Conservation (phyloP, 2,113 vertebrate species). For the Heterotis niloticus region DNA sequence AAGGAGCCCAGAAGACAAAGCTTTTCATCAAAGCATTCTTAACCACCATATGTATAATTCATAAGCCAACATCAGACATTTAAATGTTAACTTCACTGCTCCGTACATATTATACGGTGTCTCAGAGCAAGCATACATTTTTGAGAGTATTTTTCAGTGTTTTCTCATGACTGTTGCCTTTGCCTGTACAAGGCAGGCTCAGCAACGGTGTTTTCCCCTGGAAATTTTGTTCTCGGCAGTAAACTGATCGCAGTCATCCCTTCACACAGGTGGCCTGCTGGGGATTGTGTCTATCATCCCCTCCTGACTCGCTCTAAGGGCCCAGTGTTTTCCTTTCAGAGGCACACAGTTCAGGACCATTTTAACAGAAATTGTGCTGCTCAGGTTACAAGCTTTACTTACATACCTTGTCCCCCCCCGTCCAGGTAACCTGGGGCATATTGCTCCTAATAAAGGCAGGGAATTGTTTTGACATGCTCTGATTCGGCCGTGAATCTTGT, state of each 20-base stretch:
- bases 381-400: slow-evolving; percentile 53
- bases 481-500: background rate
- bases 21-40: no score
- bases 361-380: slow-evolving; percentile 37
- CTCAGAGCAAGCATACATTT: no score
- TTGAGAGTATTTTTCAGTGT: no score
- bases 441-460: slow-evolving; percentile 28
- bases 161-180: no score
- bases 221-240: slow-evolving; percentile 10
- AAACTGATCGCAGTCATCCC: background rate
- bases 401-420: slow-evolving; percentile 41
- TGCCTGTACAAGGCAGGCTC: background rate
- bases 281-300: slow-evolving; percentile 12
- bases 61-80: no score
- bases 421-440: slow-evolving; percentile 32
- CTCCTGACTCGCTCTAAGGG: slow-evolving; percentile 2
- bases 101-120: no score
- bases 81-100: no score
- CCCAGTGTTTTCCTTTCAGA: slow-evolving; percentile 22
- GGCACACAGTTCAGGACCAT: slow-evolving; percentile 23
- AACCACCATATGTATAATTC: no score
- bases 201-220: background rate
- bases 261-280: slow-evolving; percentile 18
- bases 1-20: no score
- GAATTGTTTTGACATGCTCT: slow-evolving; percentile 35